These are phyloP conservation scores for Chiridota heheva DNA, from an alignment of 35 echinoderm and acorn worm genomes.

Conservation along the genomic window DNA sequence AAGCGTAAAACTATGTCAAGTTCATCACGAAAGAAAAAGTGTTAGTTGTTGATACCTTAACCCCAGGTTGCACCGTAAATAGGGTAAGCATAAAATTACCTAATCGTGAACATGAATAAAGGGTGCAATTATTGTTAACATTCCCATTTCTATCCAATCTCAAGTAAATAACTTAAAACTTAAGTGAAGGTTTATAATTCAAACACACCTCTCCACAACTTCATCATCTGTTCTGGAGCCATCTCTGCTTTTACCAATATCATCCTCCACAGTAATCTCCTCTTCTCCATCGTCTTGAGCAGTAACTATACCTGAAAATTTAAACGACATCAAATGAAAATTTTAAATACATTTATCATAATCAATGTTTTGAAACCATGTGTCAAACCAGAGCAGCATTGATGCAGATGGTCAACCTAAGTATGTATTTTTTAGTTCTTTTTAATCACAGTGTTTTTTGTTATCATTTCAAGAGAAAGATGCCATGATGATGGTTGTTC, in stretches of 20 bases:
- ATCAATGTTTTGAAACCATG: not conserved
- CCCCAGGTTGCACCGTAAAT: not conserved
- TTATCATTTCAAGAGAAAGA: not conserved
- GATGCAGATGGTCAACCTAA: not conserved
- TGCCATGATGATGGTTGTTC: not conserved
- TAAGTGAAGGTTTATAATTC: not conserved
- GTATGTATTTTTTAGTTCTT: not conserved
- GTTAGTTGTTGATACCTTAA: no score
- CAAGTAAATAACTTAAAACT: not conserved
- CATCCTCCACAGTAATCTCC: constrained; percentile 79
- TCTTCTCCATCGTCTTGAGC: constrained; percentile 63
- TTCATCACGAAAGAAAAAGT: no score
- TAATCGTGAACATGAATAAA: not conserved
- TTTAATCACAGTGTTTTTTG: not conserved
- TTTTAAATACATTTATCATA: not conserved
- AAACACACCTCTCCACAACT: constrained; percentile 87
- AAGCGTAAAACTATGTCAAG: no score
- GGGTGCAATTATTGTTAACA: not conserved
- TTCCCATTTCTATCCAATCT: no score
- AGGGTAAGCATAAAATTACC: not conserved
- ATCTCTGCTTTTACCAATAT: constrained; percentile 97
- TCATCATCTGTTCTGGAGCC: constrained; percentile 96
- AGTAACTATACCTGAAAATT: constrained; percentile 63
- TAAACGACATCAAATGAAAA: not conserved
- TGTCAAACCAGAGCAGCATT: not conserved